A percentile compares a stretch with the other conserved stretches of the same genome.
These are phyloP conservation scores for Syrphus vitripennis DNA, from an alignment of 2,888 invertebrate species.

Conservation along the genomic window DNA sequence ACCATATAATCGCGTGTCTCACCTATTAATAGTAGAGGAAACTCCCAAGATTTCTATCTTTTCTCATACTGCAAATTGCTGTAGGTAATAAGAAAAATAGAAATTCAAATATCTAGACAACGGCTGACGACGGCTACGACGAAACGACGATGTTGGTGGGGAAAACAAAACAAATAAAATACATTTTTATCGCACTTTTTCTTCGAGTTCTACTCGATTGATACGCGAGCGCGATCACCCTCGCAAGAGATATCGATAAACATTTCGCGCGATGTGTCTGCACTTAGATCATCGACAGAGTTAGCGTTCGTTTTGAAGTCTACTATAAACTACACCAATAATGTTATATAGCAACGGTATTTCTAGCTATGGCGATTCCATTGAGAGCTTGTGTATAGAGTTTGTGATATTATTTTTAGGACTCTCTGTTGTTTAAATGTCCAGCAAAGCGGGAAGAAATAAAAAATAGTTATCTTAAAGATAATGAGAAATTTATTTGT, in stretches of 20 bases:
- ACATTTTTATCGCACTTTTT: constrained; percentile 46
- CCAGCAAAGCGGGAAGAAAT: constrained; percentile 10
- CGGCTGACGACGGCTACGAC: neutral
- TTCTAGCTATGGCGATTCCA: neutral
- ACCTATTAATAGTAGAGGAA: constrained; percentile 30
- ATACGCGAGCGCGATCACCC: constrained; percentile 38
- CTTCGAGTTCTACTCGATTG: constrained; percentile 17
- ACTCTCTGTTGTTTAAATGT: neutral
- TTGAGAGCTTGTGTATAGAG: neutral
- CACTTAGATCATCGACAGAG: constrained; percentile 79
- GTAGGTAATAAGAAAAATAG: neutral
- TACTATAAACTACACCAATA: constrained; percentile 5
- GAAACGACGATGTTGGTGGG: neutral
- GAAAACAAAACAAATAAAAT: constrained; percentile 35
- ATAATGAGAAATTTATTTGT: neutral
- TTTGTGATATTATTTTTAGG: neutral
- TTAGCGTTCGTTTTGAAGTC: constrained; percentile 72
- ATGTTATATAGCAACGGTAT: constrained; percentile 6
- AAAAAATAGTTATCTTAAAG: constrained; percentile 14
- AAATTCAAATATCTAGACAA: constrained; percentile 22
- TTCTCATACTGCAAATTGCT: neutral
- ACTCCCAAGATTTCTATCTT: constrained; percentile 10
- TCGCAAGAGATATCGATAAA: constrained; percentile 48
- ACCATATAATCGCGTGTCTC: neutral
- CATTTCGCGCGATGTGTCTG: constrained; percentile 33